phyloP scores from a whole-genome alignment of 2,888 invertebrate genomes.

The Nowickia ferox region DNA sequence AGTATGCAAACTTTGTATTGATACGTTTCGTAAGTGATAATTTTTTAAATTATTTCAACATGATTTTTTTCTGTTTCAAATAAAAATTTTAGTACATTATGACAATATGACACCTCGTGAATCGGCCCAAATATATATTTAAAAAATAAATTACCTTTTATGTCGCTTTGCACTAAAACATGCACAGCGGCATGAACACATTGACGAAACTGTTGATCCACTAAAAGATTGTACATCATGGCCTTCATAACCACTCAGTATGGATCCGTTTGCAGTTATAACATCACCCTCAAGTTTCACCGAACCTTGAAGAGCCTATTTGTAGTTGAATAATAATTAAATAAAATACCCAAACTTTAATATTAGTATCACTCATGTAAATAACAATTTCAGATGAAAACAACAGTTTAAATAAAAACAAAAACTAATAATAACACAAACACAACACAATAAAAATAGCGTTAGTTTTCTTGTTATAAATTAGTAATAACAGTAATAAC shows the following conservation, averaged over 20 bases:
- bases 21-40: no score
- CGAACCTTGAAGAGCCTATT: conserved; percentile 95
- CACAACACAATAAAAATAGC: conserved; percentile 64
- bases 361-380: not conserved
- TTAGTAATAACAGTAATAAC: conserved; percentile 57
- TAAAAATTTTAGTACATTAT: no score
- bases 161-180: conserved; percentile 83
- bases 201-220: conserved; percentile 82
- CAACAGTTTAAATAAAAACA: conserved; percentile 21
- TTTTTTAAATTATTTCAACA: no score
- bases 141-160: conserved; percentile 80
- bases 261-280: conserved; percentile 96
- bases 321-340: conserved; percentile 75
- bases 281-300: conserved; percentile 98
- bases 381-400: not conserved
- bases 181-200: conserved; percentile 83
- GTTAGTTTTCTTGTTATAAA: conserved; percentile 57
- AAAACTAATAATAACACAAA: conserved; percentile 40
- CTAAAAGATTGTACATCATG: conserved; percentile 82
- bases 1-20: no score
- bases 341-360: conserved; percentile 35
- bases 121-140: no score
- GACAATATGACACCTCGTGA: no score
- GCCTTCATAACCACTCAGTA: conserved; percentile 88
- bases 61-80: no score